These are phyloP conservation scores for Zhuqinia jingwanae DNA, from an alignment of 2,888 invertebrate genomes.

Conservation along the genomic window DNA sequence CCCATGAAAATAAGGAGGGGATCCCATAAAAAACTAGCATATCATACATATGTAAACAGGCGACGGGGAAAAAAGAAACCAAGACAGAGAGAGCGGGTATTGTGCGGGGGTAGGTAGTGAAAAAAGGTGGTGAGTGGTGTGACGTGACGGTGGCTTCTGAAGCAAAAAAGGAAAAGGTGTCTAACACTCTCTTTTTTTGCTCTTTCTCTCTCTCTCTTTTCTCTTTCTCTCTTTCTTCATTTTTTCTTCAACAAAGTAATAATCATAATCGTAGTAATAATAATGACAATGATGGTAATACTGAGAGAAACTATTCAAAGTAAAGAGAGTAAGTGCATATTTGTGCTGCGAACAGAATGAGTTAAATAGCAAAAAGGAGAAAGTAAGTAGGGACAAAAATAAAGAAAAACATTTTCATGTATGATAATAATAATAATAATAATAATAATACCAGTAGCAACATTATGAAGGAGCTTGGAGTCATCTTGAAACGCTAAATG, in stretches of 20 bases:
- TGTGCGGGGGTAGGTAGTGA: too few relatives aligned
- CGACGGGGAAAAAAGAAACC: background rate
- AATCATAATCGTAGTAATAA: slow-evolving; percentile 24
- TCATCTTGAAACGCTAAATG: background rate
- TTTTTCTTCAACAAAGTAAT: background rate
- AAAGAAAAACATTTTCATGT: slow-evolving; percentile 3
- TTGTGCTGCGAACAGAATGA: too few relatives aligned
- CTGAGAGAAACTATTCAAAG: background rate
- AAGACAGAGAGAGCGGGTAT: background rate
- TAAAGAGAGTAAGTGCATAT: background rate
- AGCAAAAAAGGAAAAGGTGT: background rate
- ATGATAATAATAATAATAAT: background rate
- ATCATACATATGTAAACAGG: slow-evolving; percentile 31
- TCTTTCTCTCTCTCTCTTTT: background rate
- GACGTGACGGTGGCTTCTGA: background rate
- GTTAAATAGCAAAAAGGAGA: background rate
- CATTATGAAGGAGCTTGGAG: slow-evolving; percentile 15
- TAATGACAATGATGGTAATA: background rate
- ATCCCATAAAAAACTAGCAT: background rate
- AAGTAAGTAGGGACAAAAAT: background rate
- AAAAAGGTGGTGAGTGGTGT: too few relatives aligned
- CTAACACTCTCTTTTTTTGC: background rate
- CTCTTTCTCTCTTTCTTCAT: background rate
- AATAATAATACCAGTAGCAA: slow-evolving; percentile 14
- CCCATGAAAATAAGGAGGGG: background rate